Evolutionary conservation across 2,113 vertebrate species (phyloP).

Genomic region (Peromyscus californicus): DNA sequence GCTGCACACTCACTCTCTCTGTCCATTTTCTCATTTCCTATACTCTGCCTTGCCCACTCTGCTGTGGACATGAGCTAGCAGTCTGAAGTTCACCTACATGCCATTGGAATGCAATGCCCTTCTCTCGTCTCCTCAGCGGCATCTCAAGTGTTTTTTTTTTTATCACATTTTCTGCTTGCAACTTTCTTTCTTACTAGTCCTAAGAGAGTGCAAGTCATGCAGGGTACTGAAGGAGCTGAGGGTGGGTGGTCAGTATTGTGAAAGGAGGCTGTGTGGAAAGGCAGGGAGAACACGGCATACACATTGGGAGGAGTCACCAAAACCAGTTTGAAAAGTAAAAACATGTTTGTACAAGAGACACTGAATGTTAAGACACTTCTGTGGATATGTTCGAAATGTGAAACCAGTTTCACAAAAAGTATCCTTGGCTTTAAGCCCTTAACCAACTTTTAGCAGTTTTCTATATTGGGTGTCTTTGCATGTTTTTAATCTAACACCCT

Average conservation of each 20-base stretch:
- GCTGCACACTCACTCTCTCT: neutral
- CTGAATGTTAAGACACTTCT: neutral
- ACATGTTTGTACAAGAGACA: neutral
- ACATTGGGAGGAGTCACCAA: neutral
- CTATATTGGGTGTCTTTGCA: neutral
- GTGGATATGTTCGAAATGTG: neutral
- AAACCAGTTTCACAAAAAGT: neutral
- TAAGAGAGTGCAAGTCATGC: neutral
- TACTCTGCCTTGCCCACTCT: neutral
- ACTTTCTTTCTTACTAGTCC: neutral
- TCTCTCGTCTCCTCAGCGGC: neutral
- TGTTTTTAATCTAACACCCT: neutral
- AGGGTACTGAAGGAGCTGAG: neutral
- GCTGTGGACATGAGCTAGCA: neutral
- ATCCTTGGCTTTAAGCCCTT: neutral
- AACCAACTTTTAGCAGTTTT: neutral
- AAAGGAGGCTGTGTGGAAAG: neutral
- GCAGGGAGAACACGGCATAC: neutral
- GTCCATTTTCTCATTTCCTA: neutral
- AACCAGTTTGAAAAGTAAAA: neutral
- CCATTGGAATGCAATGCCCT: neutral
- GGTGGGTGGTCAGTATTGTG: neutral
- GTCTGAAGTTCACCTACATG: neutral
- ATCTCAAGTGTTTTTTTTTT: neutral
- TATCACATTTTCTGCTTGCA: neutral